Evolutionary conservation across 2,797 vertebrate genomes (phyloP).

Genomic region (Sebastes steindachneri): DNA sequence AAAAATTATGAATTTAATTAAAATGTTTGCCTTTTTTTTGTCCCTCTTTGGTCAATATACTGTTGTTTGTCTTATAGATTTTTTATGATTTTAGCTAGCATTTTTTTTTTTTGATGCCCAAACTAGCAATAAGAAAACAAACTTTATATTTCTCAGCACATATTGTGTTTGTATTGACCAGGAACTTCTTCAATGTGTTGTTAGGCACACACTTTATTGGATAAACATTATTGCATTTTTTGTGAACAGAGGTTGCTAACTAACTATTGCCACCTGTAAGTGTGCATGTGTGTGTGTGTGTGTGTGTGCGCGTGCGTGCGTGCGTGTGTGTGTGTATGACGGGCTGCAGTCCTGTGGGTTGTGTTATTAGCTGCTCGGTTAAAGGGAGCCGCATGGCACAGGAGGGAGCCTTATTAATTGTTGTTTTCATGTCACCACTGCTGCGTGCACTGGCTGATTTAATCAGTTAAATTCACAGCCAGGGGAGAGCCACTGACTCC

Average conservation of each 20-base stretch:
- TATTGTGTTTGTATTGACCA: constrained; percentile 8
- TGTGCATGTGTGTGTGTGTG: constrained; percentile 13
- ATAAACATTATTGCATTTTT: constrained; percentile 54
- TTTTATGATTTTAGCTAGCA: not conserved
- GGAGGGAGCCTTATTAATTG: constrained; percentile 90
- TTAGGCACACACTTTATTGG: constrained; percentile 22
- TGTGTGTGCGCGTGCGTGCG: constrained; percentile 11
- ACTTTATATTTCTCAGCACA: not conserved
- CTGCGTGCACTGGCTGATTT: constrained; percentile 88
- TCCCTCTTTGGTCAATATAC: not conserved
- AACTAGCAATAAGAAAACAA: not conserved
- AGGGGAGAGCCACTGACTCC: constrained; percentile 80
- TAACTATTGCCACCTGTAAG: constrained; percentile 66
- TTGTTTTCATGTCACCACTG: constrained; percentile 89
- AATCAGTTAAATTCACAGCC: constrained; percentile 90
- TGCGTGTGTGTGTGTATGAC: constrained; percentile 45
- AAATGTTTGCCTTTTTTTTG: not conserved
- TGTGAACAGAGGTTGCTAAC: constrained; percentile 52
- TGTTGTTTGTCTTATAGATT: not conserved
- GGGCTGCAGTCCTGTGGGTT: constrained; percentile 83
- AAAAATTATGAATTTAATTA: not conserved
- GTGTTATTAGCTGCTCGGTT: constrained; percentile 92
- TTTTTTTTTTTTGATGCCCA: not conserved
- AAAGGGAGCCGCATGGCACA: constrained; percentile 83
- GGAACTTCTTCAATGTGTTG: constrained; percentile 3